Conservation (phyloP, 1,140 invertebrate species). For the Spodoptera litura region DNA sequence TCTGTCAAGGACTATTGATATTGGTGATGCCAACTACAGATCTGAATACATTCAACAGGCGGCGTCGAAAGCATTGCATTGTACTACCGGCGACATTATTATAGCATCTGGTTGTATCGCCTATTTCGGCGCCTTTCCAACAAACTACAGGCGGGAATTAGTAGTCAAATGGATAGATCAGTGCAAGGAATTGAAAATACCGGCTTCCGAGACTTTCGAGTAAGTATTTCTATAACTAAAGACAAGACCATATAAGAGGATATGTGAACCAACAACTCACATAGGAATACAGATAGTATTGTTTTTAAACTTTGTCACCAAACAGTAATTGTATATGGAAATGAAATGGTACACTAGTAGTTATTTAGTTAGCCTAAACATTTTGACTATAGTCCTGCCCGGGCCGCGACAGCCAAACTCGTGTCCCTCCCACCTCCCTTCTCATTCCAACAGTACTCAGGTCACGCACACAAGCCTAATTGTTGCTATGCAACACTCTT, state of each 20-base stretch:
- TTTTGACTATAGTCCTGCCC: background rate
- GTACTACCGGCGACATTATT: slow-evolving; percentile 93
- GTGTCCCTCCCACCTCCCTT: no score
- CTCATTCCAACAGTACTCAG: background rate
- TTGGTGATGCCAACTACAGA: background rate
- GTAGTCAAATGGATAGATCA: slow-evolving; percentile 89
- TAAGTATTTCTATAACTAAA: slow-evolving; percentile 52
- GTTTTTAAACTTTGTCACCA: background rate
- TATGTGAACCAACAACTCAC: no score
- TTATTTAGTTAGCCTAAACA: background rate
- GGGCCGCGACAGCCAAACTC: background rate
- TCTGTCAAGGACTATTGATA: background rate
- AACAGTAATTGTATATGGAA: background rate
- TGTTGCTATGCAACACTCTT: slow-evolving; percentile 4
- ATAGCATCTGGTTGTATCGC: slow-evolving; percentile 94
- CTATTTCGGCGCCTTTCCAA: slow-evolving; percentile 95
- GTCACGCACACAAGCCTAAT: background rate
- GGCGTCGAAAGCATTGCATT: slow-evolving; percentile 86
- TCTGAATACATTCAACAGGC: slow-evolving; percentile 59
- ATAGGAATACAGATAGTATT: no score
- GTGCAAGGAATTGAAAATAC: slow-evolving; percentile 88
- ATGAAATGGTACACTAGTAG: background rate
- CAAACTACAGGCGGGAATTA: slow-evolving; percentile 90
- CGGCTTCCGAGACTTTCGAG: slow-evolving; percentile 89
- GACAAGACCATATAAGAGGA: no score